These are phyloP conservation scores for Aspiorhynchus laticeps DNA, from an alignment of 2,113 vertebrate genomes.

Conservation along the genomic window DNA sequence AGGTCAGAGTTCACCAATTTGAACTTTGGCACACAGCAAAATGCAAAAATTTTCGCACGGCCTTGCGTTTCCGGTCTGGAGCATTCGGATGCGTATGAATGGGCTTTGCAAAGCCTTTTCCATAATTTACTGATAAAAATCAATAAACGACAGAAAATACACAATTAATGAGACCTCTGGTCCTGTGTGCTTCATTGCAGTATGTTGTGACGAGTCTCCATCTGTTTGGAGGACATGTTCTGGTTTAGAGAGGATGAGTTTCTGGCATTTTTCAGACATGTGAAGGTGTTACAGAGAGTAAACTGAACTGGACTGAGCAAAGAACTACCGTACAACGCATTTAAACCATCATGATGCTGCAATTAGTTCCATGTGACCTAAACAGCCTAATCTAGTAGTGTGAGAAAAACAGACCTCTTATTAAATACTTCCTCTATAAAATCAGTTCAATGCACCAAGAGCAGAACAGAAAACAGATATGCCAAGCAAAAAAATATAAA, in stretches of 20 bases:
- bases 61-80: no score
- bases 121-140: neutral
- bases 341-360: neutral
- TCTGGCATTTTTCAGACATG: neutral
- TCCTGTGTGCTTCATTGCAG: neutral
- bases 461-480: constrained; percentile 58
- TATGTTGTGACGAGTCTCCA: neutral
- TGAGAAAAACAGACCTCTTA: constrained; percentile 42
- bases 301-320: neutral
- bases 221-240: neutral
- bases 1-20: no score
- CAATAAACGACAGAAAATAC: neutral
- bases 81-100: no score
- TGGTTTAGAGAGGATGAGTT: neutral
- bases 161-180: neutral
- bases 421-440: constrained; percentile 48
- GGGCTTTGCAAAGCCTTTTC: neutral
- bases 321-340: neutral
- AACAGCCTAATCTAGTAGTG: neutral
- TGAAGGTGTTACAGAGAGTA: neutral
- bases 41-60: no score
- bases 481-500: constrained; percentile 36
- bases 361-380: neutral
- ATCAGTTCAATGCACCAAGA: constrained; percentile 42
- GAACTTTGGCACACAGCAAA: no score